Evolutionary conservation across 2,797 vertebrate species (phyloP), one percentile per base, ranked within the genome.

Genomic region (Coilia nasus): DNA sequence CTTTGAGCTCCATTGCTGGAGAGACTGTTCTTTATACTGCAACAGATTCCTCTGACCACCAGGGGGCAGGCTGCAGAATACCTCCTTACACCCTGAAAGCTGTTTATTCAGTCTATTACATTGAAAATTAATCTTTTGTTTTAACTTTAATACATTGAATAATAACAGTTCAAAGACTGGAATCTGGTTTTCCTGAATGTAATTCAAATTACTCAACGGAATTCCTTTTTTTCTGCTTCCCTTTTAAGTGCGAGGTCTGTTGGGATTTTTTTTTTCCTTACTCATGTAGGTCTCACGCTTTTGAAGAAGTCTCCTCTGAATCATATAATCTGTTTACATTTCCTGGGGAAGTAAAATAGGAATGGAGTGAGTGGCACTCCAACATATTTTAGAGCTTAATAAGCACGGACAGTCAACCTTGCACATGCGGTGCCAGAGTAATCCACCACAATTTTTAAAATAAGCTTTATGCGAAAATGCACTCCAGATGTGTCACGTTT

Each of bases 401-500:
- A 78, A 78, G 71, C 71, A 17, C 17, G 35, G 71, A 78, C 71
- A 78, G 71, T 78, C 71, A 78, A 78, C 71, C 71, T 78, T 78
- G 71, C 91, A 93, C 92, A 92, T 44, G 41, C 6, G 0, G 85
- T 86, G 90, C 93, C 92, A 93, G 91, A 91, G 89, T 88, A 91
- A 93, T 91, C 87, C 28, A 89, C 89, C 88, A 85, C 91, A 88
- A 91, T 92, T 91, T 93, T 90, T 91, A 91, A 78, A 94, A 93
- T 92, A 89, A 90, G 88, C 89, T 89, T 84, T 83, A 88, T 91
- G 93, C 81, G 86, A 90, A 93, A 92, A 93, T 89, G 85, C 87
- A 80, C 21, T 91, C 92, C 93, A 95, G 93, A 94, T 94, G 94
- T 92, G 90, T 90, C 56, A 84, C 56, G 44, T 91, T 90, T 82